Evolutionary conservation across 2,797 vertebrate genomes (phyloP), one percentile per base, ranked within the genome.

Genomic region (Buceros bicornis): DNA sequence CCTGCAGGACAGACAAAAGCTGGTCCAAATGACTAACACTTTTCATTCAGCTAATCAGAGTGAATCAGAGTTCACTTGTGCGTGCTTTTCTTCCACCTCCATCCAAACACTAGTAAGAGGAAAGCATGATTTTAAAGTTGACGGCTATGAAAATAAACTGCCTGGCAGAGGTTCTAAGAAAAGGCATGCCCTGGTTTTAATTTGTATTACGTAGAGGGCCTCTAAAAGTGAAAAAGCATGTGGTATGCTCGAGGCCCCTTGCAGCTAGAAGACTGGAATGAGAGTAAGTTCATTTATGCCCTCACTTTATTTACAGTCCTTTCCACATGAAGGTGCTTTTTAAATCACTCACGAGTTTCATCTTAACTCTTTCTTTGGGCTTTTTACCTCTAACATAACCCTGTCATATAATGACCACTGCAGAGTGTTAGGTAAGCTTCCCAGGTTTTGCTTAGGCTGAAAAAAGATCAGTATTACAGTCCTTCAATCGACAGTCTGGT

Each of bases 181-280:
- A 87, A 95, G 61, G 42, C 69, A 91, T 90, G 81, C 35, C 88
- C 88, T 97, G 91, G 60, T 92, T 97, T 95, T 95, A 84, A 97
- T 94, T 95, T 95, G 78, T 81, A 37, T 89, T 85, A 87, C 0
- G 1, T 42, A 92, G 82, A 91, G 42, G 80, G 77, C 66, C 86
- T 90, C 91, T 87, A 29, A 89, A 94, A 96, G 88, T 94, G 86
- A 90, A 97, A 97, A 93, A 94, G 83, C 80, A 95, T 94, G 81
- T 94, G 93, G 86, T 50, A 19, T 89, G 83, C 67, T 95, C 2
- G 1, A 93, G 91, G 88, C 64, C 57, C 50, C 88, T 93, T 90
- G 64, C 70, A 93, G 70, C 74, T 76, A 66, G 28, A 73, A 70
- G 48, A 65, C 48, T 79, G 62, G 24, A 94, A 62, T 58, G 50